Base-by-base conservation (phyloP, 2,113 vertebrate species). In the Ictidomys tridecemlineatus region DNA sequence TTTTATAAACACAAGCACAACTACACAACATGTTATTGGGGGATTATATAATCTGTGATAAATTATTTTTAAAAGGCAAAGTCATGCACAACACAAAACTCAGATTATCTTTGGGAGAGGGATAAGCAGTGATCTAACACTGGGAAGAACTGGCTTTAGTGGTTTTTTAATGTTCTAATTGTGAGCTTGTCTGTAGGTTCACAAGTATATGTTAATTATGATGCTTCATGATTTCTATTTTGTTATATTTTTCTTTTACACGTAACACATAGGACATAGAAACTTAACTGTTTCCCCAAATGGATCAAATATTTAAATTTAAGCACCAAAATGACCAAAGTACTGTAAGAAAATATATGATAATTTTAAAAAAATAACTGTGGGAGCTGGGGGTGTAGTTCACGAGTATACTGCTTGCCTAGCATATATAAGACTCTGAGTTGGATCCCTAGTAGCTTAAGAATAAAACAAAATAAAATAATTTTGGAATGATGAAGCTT, bases 161-260 rank as follows among this genome's bases (percentile, higher is more conserved):
- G 18, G 30, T 51, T 28, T 93, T 88, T 85, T 69, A 78, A 79
- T 63, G 58, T 89, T 70, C 30, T 53, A 42, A 93, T 77, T 78
- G 80, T 91, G 84, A 63, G 28, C 73, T 70, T 48, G 34, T 80
- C 39, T 34, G 76, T 63, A 58, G 45, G 45, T 37, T 93, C 76
- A 79, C 45, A 73, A n/a, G 67, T 85, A 1, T 58, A 63, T 48
- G 12, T 22, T 63, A 30, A 79, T 88, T 63, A 89, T 84, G 58
- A 53, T 77, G 61, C 20, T 51, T 92, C 48, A n/a, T 61, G 20
- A 39, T 56, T 91, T 95, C 72, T 90, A 95, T 92, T 77, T 93
- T 72, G 37, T 58, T 51, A 42, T 85, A 83, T 83, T 78, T 95
- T 95, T 84, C 42, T 83, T 87, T 42, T 70, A 42, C 83, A 37